Conservation (phyloP, 2,113 vertebrate genomes). For the Canis aureus region DNA sequence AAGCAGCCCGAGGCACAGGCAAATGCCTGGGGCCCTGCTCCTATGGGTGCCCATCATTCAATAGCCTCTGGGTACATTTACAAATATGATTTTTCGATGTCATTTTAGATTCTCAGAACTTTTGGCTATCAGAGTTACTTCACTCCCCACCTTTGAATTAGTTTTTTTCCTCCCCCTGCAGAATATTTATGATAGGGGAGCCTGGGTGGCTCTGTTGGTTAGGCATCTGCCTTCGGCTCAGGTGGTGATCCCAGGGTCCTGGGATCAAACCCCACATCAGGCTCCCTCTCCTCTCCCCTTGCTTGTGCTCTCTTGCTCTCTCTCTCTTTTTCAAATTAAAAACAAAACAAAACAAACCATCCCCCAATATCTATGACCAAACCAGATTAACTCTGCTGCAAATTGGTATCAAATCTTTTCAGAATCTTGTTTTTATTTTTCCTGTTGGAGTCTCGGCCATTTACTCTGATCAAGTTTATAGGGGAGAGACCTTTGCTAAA, state of each 20-base stretch:
- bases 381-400: conserved; percentile 32
- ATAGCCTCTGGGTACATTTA: conserved; percentile 78
- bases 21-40: conserved; percentile 69
- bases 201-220: too few relatives aligned
- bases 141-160: conserved; percentile 58
- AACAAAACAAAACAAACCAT: too few relatives aligned
- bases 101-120: conserved; percentile 73
- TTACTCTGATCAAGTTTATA: conserved; percentile 34
- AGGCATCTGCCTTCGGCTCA: too few relatives aligned
- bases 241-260: too few relatives aligned
- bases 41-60: conserved; percentile 59
- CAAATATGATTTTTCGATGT: conserved; percentile 81
- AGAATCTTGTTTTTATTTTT: conserved; percentile 50
- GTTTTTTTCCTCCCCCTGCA: conserved; percentile 13
- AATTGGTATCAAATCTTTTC: conserved; percentile 42
- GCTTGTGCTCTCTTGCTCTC: too few relatives aligned
- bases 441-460: not conserved
- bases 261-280: too few relatives aligned
- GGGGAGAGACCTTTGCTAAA: conserved; percentile 25
- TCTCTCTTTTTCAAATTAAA: too few relatives aligned
- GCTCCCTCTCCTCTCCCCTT: too few relatives aligned
- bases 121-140: conserved; percentile 57
- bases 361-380: conserved; percentile 40
- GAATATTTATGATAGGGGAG: conserved; percentile 9
- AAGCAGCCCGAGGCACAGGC: conserved; percentile 77